Evolutionary conservation across 2,888 invertebrate species (phyloP), one percentile per base, ranked within the genome.

Genomic region (Podabrus alpinus): DNA sequence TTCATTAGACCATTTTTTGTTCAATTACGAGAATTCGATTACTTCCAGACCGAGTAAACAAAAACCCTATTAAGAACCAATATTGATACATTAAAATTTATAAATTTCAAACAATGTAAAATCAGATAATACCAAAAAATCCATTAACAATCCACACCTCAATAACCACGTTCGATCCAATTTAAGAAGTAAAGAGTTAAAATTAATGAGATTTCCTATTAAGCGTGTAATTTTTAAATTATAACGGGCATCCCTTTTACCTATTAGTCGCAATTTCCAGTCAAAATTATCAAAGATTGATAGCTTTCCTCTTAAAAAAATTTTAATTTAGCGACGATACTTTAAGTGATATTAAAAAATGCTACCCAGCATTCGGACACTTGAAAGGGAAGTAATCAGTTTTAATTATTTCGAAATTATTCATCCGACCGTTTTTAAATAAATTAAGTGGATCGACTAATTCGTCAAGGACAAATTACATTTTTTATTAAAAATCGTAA

Each of bases 221-320:
- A 83, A 75, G 82, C 81, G 82, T 83, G 83, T 82, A 83, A 83
- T 84, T 84, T 80, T 85, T 84, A 85, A 85, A 85, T 85, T 85
- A 85, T 64, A 64, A 72, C 69, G 72, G 17, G 59, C 16, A 69
- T 69, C 24, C 25, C 62, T 21, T 45, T 19, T 64, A 64, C 62
- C 84, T 84, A 71, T 85, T 83, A 84, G 81, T 83, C 82, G 81
- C 81, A 80, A 81, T 80, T 82, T 83, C 80, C 76, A 79, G 68
- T 73, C 79, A 81, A 80, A 84, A 85, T 83, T 85, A 84, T 84
- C 82, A 84, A 83, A 82, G 81, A 82, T 80, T 82, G 83, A 84
- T 85, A 82, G 82, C 83, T 80, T 82, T 80, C 79, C 80, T 79
- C 80, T 79, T 80, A 81, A 17, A 19, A 29, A 80, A 83, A 83